Evolutionary conservation across 2,888 invertebrate genomes (phyloP).

Genomic region (Drymonia ruficornis): DNA sequence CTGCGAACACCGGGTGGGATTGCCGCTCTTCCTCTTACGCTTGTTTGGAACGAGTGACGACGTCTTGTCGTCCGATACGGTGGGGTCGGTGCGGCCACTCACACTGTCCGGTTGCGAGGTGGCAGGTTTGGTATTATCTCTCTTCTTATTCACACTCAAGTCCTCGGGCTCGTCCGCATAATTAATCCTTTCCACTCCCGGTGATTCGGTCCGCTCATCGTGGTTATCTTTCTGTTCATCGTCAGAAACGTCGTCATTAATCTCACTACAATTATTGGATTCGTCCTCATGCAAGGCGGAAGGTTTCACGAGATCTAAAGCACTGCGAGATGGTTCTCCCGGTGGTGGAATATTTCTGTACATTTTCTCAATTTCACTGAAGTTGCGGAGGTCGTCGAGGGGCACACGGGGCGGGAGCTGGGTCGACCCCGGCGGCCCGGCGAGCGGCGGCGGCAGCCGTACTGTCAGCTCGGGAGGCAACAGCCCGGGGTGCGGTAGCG

Average conservation of each 20-base stretch:
- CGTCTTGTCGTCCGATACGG: conserved; percentile 75
- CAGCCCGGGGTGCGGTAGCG: conserved; percentile 88
- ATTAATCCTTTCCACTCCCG: conserved; percentile 65
- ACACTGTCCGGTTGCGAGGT: conserved; percentile 59
- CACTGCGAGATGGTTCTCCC: conserved; percentile 62
- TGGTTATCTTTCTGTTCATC: conserved; percentile 63
- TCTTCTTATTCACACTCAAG: conserved; percentile 88
- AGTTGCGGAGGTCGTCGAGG: conserved; percentile 77
- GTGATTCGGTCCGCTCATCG: conserved; percentile 50
- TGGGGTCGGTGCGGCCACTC: conserved; percentile 60
- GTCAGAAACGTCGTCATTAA: conserved; percentile 67
- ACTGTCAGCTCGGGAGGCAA: conserved; percentile 85
- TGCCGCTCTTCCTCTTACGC: conserved; percentile 92
- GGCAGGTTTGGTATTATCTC: conserved; percentile 84
- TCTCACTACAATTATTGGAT: conserved; percentile 70
- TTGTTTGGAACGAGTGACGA: conserved; percentile 85
- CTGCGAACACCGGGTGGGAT: conserved; percentile 90
- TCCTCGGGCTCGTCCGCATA: conserved; percentile 87
- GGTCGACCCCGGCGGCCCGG: conserved; percentile 60
- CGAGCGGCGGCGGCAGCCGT: conserved; percentile 65
- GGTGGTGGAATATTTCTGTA: conserved; percentile 75
- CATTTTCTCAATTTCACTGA: conserved; percentile 83
- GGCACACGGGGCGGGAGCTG: conserved; percentile 83
- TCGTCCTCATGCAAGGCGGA: conserved; percentile 61
- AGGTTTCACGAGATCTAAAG: conserved; percentile 67